Conservation (phyloP, 2,113 vertebrate species). For the Pterocles burchelli region DNA sequence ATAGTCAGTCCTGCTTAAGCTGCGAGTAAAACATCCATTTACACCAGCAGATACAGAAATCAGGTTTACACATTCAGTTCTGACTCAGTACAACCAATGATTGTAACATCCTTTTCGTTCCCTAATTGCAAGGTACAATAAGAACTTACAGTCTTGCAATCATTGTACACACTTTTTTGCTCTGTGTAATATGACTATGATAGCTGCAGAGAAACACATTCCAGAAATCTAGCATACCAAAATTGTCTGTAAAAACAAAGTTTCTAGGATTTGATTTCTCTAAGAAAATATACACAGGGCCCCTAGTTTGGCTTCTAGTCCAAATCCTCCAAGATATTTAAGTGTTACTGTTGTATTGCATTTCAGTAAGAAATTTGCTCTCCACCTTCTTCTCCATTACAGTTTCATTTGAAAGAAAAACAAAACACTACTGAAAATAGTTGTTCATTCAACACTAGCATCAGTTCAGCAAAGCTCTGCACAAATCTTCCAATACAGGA, state of each 20-base stretch:
- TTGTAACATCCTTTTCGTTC: background rate
- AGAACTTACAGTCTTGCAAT: background rate
- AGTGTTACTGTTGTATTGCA: background rate
- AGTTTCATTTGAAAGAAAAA: conserved; percentile 16
- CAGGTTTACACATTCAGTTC: background rate
- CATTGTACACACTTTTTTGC: background rate
- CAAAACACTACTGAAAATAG: conserved; percentile 3
- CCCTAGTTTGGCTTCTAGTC: background rate
- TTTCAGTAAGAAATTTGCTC: background rate
- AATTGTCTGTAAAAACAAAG: background rate
- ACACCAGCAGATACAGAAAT: background rate
- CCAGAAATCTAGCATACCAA: background rate
- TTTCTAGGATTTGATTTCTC: background rate
- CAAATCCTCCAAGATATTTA: background rate
- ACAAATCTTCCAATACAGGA: background rate
- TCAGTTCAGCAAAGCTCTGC: background rate
- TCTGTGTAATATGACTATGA: background rate
- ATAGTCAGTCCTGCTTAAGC: background rate
- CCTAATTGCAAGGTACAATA: background rate
- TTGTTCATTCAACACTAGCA: background rate
- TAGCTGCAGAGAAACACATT: background rate
- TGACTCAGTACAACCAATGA: background rate
- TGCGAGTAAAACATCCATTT: background rate
- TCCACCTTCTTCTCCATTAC: background rate
- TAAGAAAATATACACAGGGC: background rate